phyloP scores from a whole-genome alignment of 2,113 vertebrate genomes.

The Bambusicola thoracicus region DNA sequence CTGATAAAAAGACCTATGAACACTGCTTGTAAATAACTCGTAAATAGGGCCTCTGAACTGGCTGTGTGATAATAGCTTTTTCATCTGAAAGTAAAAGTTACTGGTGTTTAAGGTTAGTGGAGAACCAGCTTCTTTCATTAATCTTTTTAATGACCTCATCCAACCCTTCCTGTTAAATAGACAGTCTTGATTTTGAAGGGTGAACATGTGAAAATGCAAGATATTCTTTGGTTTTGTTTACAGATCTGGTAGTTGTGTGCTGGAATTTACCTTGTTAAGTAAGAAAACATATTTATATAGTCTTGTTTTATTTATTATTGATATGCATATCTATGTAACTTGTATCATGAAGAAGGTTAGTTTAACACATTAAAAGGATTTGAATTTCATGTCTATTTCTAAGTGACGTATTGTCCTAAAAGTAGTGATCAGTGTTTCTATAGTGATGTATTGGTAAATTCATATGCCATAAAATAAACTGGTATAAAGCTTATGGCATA shows the following conservation, averaged over 20 bases:
- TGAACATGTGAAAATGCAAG: not conserved
- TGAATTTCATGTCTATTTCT: not conserved
- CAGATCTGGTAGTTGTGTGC: not conserved
- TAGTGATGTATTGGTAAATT: not conserved
- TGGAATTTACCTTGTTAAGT: not conserved
- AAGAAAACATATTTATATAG: not conserved
- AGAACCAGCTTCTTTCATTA: not conserved
- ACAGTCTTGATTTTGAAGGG: not conserved
- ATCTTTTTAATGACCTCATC: not conserved
- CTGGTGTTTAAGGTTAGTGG: not conserved
- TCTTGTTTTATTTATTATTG: not conserved
- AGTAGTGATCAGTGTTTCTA: not conserved
- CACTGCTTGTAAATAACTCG: not conserved
- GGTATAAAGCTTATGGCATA: accelerated
- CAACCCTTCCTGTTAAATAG: not conserved
- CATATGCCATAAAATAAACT: not conserved
- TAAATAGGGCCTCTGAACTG: not conserved
- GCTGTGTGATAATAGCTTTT: not conserved
- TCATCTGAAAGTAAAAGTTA: not conserved
- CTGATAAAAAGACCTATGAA: not conserved
- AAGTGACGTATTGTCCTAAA: not conserved
- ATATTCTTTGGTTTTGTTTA: not conserved
- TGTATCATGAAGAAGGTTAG: not conserved
- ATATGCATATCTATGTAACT: not conserved
- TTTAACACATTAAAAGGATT: not conserved